Base-by-base conservation (phyloP, 2,113 vertebrate species). In the Catagonus wagneri region DNA sequence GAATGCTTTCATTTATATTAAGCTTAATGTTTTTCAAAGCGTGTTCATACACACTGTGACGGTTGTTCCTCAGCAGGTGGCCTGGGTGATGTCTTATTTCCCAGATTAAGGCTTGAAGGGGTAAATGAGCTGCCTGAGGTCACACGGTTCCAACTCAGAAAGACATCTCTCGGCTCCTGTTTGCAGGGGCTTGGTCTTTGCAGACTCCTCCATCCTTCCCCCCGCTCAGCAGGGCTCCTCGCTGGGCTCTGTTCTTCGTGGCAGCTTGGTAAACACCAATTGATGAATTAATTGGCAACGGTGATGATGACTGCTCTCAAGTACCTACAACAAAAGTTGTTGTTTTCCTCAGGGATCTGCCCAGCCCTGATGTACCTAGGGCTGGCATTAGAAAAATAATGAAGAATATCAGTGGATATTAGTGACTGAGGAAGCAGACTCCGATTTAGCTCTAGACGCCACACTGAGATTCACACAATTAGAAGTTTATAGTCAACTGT, bases 401-500 rank as follows among this genome's bases (percentile, higher is more conserved):
- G 97, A 98, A 93, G 65, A 93, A 95, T 97, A 97, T 97, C 95
- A 75, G 92, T 84, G 79, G 93, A 95, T 96, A 96, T 97, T 97
- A 97, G 96, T n/a, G 80, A 94, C 80, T 63, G 66, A 98, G 97
- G 97, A 98, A 98, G 90, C 96, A 93, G 96, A 68, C 96, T 94
- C 97, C 56, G 86, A 97, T 61, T 97, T 95, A 96, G 95, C 76
- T 97, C 96, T 97, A 98, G 96, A 98, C 98, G 92, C 98, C 98
- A 98, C 98, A 98, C 97, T 97, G 98, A 98, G 98, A 98, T 87
- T 96, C 98, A 97, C 95, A 98, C 98, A 98, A 98, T 98, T 96
- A 97, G 98, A 98, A 96, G 97, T 98, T 98, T 98, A 98, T 97
- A 98, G 98, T 98, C 98, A 98, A 98, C 98, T 95, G 97, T 95